phyloP scores from a whole-genome alignment of 1,140 invertebrate genomes.

The Anadara kagoshimensis region DNA sequence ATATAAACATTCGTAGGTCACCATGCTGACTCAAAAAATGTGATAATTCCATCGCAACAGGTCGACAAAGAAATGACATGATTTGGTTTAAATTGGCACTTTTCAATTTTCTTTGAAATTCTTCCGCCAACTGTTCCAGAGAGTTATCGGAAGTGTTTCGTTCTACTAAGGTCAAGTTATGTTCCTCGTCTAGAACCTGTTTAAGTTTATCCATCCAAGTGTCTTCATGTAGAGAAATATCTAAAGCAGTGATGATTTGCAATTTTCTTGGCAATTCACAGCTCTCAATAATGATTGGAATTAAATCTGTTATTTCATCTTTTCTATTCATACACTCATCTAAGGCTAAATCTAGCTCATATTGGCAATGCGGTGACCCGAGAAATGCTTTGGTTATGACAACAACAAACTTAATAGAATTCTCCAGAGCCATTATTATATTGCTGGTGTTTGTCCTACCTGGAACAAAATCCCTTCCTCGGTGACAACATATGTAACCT shows the following conservation, averaged over 20 bases:
- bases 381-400: conserved; percentile 16
- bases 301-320: not conserved
- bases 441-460: not conserved
- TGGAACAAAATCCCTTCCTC: conserved; percentile 6
- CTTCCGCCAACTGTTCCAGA: not conserved
- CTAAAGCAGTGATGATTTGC: not conserved
- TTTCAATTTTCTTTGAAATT: not conserved
- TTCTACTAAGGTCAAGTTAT: not conserved
- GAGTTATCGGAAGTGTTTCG: not conserved
- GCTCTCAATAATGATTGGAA: conserved; percentile 11
- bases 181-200: not conserved
- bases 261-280: conserved; percentile 9
- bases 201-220: conserved; percentile 4
- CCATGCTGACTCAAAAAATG: conserved; percentile 17
- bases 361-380: conserved; percentile 1
- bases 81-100: not conserved
- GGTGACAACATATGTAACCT: conserved; percentile 16
- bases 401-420: conserved; percentile 11
- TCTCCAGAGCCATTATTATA: conserved; percentile 4
- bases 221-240: not conserved
- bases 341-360: conserved; percentile 16
- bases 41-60: conserved; percentile 9
- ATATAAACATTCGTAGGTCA: conserved; percentile 6
- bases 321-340: conserved; percentile 13
- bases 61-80: conserved; percentile 14